Percentiles rank a stretch among this genome's conserved stretches.
phyloP scores from a whole-genome alignment of 2,888 invertebrate species.

The Thysanoteuthis rhombus region DNA sequence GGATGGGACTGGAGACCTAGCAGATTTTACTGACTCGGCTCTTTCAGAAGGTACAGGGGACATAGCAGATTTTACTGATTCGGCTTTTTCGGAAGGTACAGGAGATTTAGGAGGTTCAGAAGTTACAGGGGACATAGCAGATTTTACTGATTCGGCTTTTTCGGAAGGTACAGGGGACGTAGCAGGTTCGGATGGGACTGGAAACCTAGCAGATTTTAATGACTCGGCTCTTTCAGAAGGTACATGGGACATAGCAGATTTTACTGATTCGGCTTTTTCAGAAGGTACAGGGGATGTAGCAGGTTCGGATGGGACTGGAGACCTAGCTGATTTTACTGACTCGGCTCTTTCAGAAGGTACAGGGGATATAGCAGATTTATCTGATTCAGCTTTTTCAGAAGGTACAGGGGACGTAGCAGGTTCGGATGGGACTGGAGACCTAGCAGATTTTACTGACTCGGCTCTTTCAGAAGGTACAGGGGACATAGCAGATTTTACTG shows the following conservation, averaged over 20 bases:
- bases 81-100: neutral
- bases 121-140: neutral
- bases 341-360: neutral
- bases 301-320: neutral
- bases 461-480: neutral
- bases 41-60: neutral
- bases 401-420: neutral
- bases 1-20: neutral
- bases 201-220: neutral
- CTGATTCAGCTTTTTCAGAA: slow-evolving; percentile 14
- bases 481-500: neutral
- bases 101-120: neutral
- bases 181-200: neutral
- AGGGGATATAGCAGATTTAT: neutral
- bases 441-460: neutral
- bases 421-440: neutral
- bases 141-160: neutral
- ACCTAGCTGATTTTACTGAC: neutral
- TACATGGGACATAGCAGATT: neutral
- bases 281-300: neutral
- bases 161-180: neutral
- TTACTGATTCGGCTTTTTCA: neutral
- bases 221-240: neutral
- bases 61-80: neutral
- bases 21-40: neutral